Evolutionary conservation across 1,140 invertebrate species (phyloP), one percentile per base, ranked within the genome.

Genomic region (Lepidurus arcticus): DNA sequence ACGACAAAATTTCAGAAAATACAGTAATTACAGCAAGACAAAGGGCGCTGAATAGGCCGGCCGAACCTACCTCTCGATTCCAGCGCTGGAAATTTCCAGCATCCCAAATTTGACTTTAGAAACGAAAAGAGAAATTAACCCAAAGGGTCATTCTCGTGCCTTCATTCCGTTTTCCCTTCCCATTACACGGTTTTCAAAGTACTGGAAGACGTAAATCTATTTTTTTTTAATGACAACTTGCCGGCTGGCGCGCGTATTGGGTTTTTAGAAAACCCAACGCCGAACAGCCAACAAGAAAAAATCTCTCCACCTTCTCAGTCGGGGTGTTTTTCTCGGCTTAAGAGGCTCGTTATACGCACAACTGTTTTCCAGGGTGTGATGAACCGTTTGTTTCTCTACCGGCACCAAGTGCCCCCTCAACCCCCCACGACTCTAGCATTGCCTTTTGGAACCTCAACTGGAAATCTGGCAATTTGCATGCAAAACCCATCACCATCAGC

Each of bases 141-240:
- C 91, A 91, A 82, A 92, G 92, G 84, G 92, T 92, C 42, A 73
- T 74, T 44, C 53, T 73, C 24, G 84, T 92, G 44, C 26, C 43
- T 47, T 42, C 76, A 6, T 73, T 34, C 34, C 34, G 34, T 34
- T 34, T 34, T 2, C 34, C 34, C 3, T 34, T 34, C 34, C 34
- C 34, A 34, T 34, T 34, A 34, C 34, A 4, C 34, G 34, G 34
- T 4, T 34, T 34, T 34, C 34, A 34, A 34, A 34, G 34, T 34
- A 34, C 34, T 34, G 34, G 34, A 34, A 34, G 34, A 34, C 34
- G 34, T 34, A 34, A 34, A 34, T 34, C 34, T 34, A 34, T 34
- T 34, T 21, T 16, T 65, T 21, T 65, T 13, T 16, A 65, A 13
- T 65, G 13, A 16, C 53, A 65, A 65, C 53, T 65, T 21, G 53